Percentiles rank a stretch among this genome's conserved stretches.
Evolutionary conservation across 2,113 vertebrate species (phyloP).

Genomic region (Arothron firmamentum): DNA sequence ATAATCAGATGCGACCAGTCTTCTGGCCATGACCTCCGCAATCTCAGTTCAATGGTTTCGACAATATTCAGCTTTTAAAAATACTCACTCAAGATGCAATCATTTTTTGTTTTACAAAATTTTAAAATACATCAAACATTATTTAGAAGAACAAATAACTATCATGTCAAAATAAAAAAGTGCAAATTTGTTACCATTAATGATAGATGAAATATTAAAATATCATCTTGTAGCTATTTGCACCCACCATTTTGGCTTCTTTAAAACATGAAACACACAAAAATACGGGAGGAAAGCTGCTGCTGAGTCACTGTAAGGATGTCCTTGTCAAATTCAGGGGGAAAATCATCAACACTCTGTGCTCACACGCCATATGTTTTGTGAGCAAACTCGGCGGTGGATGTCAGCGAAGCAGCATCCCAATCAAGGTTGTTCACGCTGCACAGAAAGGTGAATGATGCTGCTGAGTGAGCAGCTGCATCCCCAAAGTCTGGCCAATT

Average conservation of each 20-base stretch:
- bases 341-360: constrained; percentile 42
- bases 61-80: no score
- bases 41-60: no score
- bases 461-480: constrained; percentile 53
- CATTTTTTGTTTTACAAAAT: no score
- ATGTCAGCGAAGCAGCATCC: constrained; percentile 36
- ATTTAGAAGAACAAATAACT: no score
- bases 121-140: no score
- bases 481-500: constrained; percentile 54
- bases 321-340: constrained; percentile 31
- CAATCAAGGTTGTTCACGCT: constrained; percentile 37
- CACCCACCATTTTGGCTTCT: background rate
- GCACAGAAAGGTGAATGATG: constrained; percentile 32
- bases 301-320: constrained; percentile 36
- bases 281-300: constrained; percentile 23
- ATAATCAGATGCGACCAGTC: no score
- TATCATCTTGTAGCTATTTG: no score
- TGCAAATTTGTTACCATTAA: no score
- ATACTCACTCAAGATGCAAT: no score
- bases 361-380: constrained; percentile 51
- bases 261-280: constrained; percentile 13
- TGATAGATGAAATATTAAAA: no score
- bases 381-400: constrained; percentile 32
- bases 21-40: no score
- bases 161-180: no score